phyloP scores from a whole-genome alignment of 2,797 vertebrate species.

The Benthosema pterotum region DNA sequence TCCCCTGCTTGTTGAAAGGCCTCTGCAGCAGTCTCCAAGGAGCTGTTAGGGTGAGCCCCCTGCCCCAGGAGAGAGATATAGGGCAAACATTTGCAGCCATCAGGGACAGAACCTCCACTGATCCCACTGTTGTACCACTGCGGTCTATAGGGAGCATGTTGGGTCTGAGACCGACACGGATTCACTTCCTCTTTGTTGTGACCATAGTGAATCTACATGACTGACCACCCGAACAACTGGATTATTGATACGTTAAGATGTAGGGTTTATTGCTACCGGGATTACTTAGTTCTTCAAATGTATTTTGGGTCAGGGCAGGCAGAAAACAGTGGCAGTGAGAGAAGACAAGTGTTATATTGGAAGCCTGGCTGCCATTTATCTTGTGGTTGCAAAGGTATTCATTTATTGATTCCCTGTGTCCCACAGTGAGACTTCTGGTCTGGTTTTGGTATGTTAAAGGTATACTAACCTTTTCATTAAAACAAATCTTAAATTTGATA shows the following conservation, averaged over 20 bases:
- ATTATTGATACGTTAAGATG: slow-evolving; percentile 10
- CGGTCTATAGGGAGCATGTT: slow-evolving; percentile 22
- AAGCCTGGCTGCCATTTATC: no score
- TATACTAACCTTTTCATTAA: no score
- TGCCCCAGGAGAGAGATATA: slow-evolving; percentile 63
- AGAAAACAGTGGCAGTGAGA: no score
- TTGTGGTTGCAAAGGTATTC: no score
- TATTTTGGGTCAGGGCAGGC: no score
- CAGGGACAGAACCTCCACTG: slow-evolving; percentile 55
- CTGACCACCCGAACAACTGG: neutral
- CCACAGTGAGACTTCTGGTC: no score
- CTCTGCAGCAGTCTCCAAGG: slow-evolving; percentile 60
- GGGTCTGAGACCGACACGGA: slow-evolving; percentile 15
- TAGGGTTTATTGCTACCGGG: neutral
- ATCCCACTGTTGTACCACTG: slow-evolving; percentile 42
- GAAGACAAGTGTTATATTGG: no score
- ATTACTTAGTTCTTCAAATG: neutral
- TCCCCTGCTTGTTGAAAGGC: slow-evolving; percentile 45
- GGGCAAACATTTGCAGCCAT: slow-evolving; percentile 63
- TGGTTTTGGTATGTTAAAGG: no score
- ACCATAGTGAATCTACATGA: slow-evolving; percentile 1
- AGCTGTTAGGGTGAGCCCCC: slow-evolving; percentile 70
- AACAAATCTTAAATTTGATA: no score
- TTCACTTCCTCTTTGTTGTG: slow-evolving; percentile 5
- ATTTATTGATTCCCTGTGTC: no score